Evolutionary conservation across 2,888 invertebrate genomes (phyloP).

Genomic region (Bruchidius siliquastri): DNA sequence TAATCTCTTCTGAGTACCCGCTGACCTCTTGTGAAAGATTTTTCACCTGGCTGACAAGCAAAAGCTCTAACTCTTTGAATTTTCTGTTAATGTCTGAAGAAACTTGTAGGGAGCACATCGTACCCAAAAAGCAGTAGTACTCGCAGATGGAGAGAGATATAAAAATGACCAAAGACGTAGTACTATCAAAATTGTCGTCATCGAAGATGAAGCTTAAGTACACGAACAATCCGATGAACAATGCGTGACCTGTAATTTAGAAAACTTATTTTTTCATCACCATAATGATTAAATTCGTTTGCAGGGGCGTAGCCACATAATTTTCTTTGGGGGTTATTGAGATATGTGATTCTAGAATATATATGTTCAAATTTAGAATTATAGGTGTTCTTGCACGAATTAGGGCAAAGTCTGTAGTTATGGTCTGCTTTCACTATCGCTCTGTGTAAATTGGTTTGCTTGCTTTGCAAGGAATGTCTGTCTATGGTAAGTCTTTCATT

Average conservation of each 20-base stretch:
- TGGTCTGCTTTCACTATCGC: too few relatives aligned
- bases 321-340: too few relatives aligned
- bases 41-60: conserved; percentile 4
- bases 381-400: too few relatives aligned
- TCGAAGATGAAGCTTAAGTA: neutral
- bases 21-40: neutral
- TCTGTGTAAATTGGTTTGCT: too few relatives aligned
- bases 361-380: too few relatives aligned
- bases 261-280: too few relatives aligned
- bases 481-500: too few relatives aligned
- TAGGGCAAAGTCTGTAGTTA: too few relatives aligned
- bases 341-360: too few relatives aligned
- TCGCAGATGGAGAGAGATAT: conserved; percentile 1
- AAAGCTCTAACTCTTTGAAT: conserved; percentile 3
- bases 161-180: neutral
- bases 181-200: neutral
- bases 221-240: neutral
- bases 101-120: conserved; percentile 2
- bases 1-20: conserved; percentile 3
- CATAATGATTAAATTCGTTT: too few relatives aligned
- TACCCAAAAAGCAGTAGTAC: conserved; percentile 8
- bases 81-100: conserved; percentile 1
- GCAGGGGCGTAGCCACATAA: too few relatives aligned
- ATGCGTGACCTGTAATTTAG: neutral
- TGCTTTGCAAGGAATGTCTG: too few relatives aligned